Percentiles rank a stretch among this genome's conserved stretches.
phyloP scores from a whole-genome alignment of 2,797 vertebrate species.

The Sebastes oblongus region DNA sequence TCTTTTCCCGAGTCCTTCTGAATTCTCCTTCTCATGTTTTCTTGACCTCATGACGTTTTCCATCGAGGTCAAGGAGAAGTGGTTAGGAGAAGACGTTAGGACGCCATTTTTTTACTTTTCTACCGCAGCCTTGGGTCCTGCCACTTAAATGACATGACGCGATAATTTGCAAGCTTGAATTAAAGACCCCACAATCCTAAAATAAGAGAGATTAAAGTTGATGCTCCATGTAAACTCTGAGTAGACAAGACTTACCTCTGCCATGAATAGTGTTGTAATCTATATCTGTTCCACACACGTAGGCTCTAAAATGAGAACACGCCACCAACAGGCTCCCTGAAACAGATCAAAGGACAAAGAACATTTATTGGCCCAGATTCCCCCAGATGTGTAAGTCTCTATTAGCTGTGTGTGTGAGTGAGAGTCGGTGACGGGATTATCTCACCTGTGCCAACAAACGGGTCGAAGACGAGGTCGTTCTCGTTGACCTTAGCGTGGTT shows the following conservation, averaged over 20 bases:
- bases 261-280: slow-evolving; percentile 98
- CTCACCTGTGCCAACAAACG: slow-evolving; percentile 98
- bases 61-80: too few relatives aligned
- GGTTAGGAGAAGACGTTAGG: too few relatives aligned
- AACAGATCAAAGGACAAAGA: slow-evolving; percentile 22
- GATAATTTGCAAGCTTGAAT: background rate
- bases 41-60: too few relatives aligned
- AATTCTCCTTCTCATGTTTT: too few relatives aligned
- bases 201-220: background rate
- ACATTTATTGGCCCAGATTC: background rate
- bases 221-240: background rate
- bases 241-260: slow-evolving; percentile 80
- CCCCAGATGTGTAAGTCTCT: background rate
- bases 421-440: background rate
- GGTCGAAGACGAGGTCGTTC: slow-evolving; percentile 94
- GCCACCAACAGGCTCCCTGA: slow-evolving; percentile 94
- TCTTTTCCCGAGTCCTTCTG: too few relatives aligned
- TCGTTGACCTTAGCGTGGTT: slow-evolving; percentile 94
- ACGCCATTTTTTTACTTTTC: too few relatives aligned
- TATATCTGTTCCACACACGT: slow-evolving; percentile 95
- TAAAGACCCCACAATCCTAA: background rate
- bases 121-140: background rate
- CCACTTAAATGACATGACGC: background rate
- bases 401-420: too few relatives aligned
- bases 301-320: slow-evolving; percentile 95